Conservation (phyloP, 2,113 vertebrate genomes). For the Phyllostomus hastatus region DNA sequence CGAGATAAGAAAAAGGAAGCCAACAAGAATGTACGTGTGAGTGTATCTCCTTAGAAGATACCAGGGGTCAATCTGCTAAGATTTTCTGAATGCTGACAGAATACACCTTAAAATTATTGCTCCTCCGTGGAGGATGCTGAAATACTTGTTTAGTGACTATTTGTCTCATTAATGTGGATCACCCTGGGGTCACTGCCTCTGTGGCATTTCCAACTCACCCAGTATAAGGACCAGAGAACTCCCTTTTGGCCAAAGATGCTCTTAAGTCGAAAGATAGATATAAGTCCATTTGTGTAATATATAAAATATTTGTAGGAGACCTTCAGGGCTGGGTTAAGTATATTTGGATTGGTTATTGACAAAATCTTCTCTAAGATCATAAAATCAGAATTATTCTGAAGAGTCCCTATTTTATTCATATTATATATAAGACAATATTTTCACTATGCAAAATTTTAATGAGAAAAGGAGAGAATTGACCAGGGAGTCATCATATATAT, state of each 20-base stretch:
- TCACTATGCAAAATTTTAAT: neutral
- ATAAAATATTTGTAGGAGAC: neutral
- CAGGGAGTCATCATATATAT: neutral
- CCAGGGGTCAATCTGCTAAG: neutral
- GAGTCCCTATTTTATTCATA: neutral
- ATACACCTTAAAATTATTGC: neutral
- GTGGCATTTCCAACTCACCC: neutral
- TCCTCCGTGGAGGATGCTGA: neutral
- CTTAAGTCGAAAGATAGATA: neutral
- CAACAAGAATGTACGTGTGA: neutral
- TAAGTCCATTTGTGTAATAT: neutral
- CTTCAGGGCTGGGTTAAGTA: neutral
- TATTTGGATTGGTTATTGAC: neutral
- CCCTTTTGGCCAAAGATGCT: neutral
- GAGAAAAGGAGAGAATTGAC: neutral
- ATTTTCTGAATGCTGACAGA: neutral
- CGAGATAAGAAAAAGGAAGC: neutral
- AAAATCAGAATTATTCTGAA: neutral
- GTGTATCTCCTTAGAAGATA: rapidly evolving
- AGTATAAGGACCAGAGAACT: neutral
- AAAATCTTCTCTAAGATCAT: neutral
- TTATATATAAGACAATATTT: neutral
- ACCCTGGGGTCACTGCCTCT: neutral
- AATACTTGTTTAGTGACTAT: neutral
- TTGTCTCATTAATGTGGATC: neutral